These are phyloP conservation scores for Oscheius onirici DNA, from an alignment of 2,888 invertebrate genomes.

Conservation along the genomic window DNA sequence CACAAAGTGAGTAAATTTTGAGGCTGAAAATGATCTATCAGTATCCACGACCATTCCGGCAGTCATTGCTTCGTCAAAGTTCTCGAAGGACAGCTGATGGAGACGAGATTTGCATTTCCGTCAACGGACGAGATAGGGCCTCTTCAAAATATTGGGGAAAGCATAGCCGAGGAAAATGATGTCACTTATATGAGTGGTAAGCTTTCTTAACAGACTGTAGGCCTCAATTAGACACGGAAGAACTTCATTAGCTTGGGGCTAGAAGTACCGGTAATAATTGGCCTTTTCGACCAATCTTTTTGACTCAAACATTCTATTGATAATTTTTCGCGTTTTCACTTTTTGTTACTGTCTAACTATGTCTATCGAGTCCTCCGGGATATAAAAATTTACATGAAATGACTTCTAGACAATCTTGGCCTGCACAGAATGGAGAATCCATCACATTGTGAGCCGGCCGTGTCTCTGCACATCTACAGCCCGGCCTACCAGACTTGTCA, in stretches of 20 bases:
- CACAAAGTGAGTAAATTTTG: constrained; percentile 75
- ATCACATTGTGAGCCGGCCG: constrained; percentile 85
- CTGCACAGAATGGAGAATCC: constrained; percentile 94
- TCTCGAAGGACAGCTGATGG: constrained; percentile 83
- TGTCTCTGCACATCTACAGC: constrained; percentile 92
- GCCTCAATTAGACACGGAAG: no score
- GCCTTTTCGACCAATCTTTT: no score
- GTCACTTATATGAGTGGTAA: constrained; percentile 94
- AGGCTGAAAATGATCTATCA: no score
- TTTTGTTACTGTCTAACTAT: no score
- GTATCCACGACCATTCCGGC: constrained; percentile 94
- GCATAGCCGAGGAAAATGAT: constrained; percentile 79
- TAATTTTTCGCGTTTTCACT: no score
- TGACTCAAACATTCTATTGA: no score
- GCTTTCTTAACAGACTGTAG: no score
- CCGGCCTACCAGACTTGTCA: constrained; percentile 89
- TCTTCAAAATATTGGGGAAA: constrained; percentile 80
- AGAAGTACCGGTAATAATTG: no score
- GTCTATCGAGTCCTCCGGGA: no score
- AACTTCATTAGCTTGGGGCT: no score
- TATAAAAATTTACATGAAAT: no score
- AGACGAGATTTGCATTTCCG: constrained; percentile 86
- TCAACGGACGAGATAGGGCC: constrained; percentile 72
- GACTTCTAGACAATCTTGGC: constrained; percentile 84
- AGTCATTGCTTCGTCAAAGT: constrained; percentile 96